Base-by-base conservation (phyloP, 1,140 invertebrate species). In the Temnothorax curvispinosus region DNA sequence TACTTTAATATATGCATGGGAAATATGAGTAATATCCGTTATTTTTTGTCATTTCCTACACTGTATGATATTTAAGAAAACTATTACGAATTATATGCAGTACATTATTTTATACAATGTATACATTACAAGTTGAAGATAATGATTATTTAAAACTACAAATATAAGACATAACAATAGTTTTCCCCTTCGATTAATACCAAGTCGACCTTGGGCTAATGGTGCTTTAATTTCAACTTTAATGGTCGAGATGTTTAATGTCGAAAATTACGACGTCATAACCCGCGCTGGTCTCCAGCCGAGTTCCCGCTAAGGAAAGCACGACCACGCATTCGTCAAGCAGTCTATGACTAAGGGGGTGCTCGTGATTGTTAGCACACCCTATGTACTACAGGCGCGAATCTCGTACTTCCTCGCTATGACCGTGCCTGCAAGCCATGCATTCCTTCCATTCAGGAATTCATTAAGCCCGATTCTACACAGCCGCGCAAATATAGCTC, bases 371-470 rank as follows among this genome's bases (percentile, higher is more conserved):
- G 80, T 72, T 60, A 50, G 41, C 69, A 60, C 54, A 84, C 4
- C 41, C 80, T 71, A 32, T 84, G 58, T 75, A 84, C n/a, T 27
- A 15, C 54, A 84, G 80, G 69, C 80, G 69, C 80, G 54, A 84
- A 84, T 84, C 69, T 84, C 47, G 58, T 85, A 78, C 74, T 78
- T 78, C 50, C 74, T 78, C 38, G 15, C 82, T 65, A 76, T 85
- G 72, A 47, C 72, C 82, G 35, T 78, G 41, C 54, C 44, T 78
- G 82, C 82, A 78, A 78, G 75, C 82, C 82, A 38, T 32, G 76
- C 85, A 86, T 86, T 81, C 85, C 85, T 60, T 60, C 85, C 54
- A 86, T 81, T 81, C 62, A 82, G 85, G 85, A 86, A 86, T 86
- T 86, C 85, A 86, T 86, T 86, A 86, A 86, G 50, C 76, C 52